Base-by-base conservation (phyloP, 2,797 vertebrate species). In the Oreonectes daqikongensis region DNA sequence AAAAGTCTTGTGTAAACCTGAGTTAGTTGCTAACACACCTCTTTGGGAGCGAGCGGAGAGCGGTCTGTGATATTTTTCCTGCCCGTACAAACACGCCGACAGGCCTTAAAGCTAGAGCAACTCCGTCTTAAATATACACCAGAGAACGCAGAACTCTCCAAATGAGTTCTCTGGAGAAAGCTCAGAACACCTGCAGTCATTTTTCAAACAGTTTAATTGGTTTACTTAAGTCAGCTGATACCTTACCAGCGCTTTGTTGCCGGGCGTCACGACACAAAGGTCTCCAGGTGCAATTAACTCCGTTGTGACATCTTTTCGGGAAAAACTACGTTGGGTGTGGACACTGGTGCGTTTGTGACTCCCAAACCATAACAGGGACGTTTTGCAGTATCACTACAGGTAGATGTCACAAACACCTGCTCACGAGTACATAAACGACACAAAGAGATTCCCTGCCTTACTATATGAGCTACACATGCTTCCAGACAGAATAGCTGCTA, bases 141-240 rank as follows among this genome's bases (percentile, higher is more conserved):
- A 68, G 79, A 81, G 83, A 77, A 72, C 69, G 20, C n/a, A 28
- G 60, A 66, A 78, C 75, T 82, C 77, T 14, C 75, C 81, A 85
- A 87, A 87, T 82, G 61, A 88, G 86, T 75, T 80, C 88, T 84
- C 86, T 28, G 57, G 86, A 84, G 87, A 85, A 64, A 30, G 17
- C 46, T 53, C 61, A 68, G 46, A 74, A 81, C 80, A 87, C 85
- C 86, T 82, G 83, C 79, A 84, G 82, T 84, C 84, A 86, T 87
- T 85, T 86, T 87, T 87, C 86, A 86, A 84, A 85, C 46, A 71
- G 65, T 89, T 81, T 86, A 87, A 86, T 89, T 89, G 86, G 82
- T 82, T 81, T 78, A 76, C 80, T 81, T 82, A 80, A 82, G 85
- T 84, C 83, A 86, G 83, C 80, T 83, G 83, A 86, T 78, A 69